phyloP scores from a whole-genome alignment of 1,140 invertebrate genomes.

The Trinorchestia longiramus region DNA sequence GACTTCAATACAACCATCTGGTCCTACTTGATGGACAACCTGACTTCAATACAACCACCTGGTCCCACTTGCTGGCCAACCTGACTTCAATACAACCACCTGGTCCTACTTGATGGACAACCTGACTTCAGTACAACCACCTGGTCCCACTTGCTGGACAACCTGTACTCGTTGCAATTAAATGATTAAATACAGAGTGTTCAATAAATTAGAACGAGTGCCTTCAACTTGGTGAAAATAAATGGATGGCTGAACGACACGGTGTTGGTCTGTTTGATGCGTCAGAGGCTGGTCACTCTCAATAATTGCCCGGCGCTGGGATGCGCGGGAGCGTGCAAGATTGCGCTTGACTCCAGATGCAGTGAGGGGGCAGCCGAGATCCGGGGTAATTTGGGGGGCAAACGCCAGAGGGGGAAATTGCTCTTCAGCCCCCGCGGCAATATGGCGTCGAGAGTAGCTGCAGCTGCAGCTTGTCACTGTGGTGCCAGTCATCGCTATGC shows the following conservation, averaged over 20 bases:
- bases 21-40: too few species aligned
- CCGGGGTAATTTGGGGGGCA: neutral
- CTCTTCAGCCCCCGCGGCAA: conserved; percentile 50
- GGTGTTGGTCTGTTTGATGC: neutral
- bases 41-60: too few species aligned
- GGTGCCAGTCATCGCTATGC: neutral
- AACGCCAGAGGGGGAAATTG: neutral
- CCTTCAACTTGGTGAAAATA: neutral
- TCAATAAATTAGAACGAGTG: neutral
- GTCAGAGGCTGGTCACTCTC: neutral
- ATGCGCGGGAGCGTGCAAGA: neutral
- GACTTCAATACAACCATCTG: too few species aligned
- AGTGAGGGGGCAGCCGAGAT: neutral
- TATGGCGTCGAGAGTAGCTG: conserved; percentile 47
- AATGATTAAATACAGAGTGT: neutral
- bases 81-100: too few species aligned
- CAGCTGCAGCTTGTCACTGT: neutral
- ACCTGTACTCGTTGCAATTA: neutral
- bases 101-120: too few species aligned
- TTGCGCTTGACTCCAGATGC: neutral
- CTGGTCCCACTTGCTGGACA: too few species aligned
- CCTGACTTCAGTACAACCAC: too few species aligned
- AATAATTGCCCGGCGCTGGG: neutral
- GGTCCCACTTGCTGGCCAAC: too few species aligned
- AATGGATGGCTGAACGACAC: neutral